These are phyloP conservation scores for Eubucco bourcierii DNA, from an alignment of 2,113 vertebrate species.

Conservation along the genomic window DNA sequence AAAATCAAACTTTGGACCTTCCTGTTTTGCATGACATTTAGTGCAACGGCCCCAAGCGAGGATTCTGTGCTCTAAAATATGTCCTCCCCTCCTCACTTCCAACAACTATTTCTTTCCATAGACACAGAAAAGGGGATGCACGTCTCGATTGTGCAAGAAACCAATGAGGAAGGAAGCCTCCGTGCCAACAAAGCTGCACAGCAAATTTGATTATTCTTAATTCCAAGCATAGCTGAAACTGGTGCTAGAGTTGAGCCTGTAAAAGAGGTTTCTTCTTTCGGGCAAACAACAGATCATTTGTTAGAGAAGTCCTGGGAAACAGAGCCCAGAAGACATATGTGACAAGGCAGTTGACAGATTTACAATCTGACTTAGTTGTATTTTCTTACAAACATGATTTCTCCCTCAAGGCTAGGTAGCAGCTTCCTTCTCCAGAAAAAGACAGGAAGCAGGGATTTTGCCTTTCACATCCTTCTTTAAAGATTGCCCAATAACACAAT, in stretches of 20 bases:
- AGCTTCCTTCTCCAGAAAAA: background rate
- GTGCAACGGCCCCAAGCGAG: background rate
- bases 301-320: background rate
- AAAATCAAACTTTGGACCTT: background rate
- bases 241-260: background rate
- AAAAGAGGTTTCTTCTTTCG: background rate
- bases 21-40: background rate
- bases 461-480: background rate
- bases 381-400: background rate
- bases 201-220: background rate
- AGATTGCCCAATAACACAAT: background rate
- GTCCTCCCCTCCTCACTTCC: background rate
- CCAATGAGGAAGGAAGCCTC: background rate
- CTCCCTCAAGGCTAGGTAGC: background rate
- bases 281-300: background rate
- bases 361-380: background rate
- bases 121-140: background rate
- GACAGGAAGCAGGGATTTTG: background rate
- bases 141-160: background rate
- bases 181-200: slow-evolving; percentile 23
- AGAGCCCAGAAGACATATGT: background rate
- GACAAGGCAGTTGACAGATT: background rate
- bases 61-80: background rate
- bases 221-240: slow-evolving; percentile 17
- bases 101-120: background rate